Conservation (phyloP, 2,888 invertebrate species). For the Sphaeridia pumilis region DNA sequence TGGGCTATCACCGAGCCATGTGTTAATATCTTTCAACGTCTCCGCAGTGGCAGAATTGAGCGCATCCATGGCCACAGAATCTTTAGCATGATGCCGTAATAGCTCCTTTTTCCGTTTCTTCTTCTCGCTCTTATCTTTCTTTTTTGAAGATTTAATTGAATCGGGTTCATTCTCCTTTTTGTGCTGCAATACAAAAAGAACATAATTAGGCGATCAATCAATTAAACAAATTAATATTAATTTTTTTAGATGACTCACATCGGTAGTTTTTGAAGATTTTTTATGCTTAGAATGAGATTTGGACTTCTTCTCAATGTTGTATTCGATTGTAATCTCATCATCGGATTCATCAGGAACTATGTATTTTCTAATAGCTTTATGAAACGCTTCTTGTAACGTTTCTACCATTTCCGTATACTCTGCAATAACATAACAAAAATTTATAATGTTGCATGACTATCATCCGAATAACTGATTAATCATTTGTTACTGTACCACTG, state of each 20-base stretch:
- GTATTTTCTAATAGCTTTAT: slow-evolving; percentile 67
- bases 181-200: slow-evolving; percentile 20
- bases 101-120: slow-evolving; percentile 36
- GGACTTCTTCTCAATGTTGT: slow-evolving; percentile 13
- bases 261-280: slow-evolving; percentile 4
- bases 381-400: slow-evolving; percentile 67
- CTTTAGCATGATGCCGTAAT: slow-evolving; percentile 43
- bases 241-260: slow-evolving; percentile 8
- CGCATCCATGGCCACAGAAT: slow-evolving; percentile 53
- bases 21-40: slow-evolving; percentile 63
- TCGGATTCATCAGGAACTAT: slow-evolving; percentile 59
- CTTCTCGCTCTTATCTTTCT: slow-evolving; percentile 37
- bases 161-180: slow-evolving; percentile 30
- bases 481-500: too few relatives aligned
- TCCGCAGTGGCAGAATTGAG: slow-evolving; percentile 60
- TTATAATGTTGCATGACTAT: too few relatives aligned
- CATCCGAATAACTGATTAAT: too few relatives aligned
- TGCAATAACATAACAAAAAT: too few relatives aligned
- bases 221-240: not conserved
- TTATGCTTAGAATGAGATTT: slow-evolving; percentile 3
- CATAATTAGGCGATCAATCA: too few relatives aligned
- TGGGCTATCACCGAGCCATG: slow-evolving; percentile 77
- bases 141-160: slow-evolving; percentile 14
- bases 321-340: slow-evolving; percentile 41
- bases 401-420: slow-evolving; percentile 82